A percentile compares a stretch with the other conserved stretches of the same genome.
phyloP scores from a whole-genome alignment of 2,113 vertebrate species.

The Geococcyx californianus region DNA sequence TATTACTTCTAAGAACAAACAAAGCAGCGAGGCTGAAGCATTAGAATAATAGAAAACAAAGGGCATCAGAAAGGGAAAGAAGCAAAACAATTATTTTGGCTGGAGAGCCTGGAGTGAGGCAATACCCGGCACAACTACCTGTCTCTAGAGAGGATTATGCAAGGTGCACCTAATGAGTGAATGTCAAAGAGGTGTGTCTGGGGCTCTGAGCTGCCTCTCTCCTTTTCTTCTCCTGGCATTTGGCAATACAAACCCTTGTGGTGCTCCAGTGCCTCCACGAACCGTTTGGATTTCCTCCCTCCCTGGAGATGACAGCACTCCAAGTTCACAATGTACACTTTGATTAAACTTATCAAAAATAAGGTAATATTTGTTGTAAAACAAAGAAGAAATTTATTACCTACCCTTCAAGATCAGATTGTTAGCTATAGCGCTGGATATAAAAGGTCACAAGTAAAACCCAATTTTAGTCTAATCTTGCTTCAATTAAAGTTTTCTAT shows the following conservation, averaged over 20 bases:
- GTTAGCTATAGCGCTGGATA: not conserved
- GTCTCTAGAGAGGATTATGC: not conserved
- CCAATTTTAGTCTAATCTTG: slow-evolving; percentile 5
- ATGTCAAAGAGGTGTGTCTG: not conserved
- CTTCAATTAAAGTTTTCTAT: slow-evolving; percentile 35
- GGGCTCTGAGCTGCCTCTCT: not conserved
- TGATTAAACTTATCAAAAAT: not conserved
- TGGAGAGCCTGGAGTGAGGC: not conserved
- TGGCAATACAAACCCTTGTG: not conserved
- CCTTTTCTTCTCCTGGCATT: not conserved
- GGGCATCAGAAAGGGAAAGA: not conserved
- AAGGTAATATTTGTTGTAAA: not conserved
- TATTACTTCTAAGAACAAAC: not conserved
- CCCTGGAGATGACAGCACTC: not conserved
- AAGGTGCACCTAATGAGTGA: not conserved
- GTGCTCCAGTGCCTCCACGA: not conserved
- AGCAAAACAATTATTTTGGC: not conserved
- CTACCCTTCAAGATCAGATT: not conserved
- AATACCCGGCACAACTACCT: not conserved
- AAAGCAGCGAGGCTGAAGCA: not conserved
- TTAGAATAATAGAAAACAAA: not conserved
- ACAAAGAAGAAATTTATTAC: not conserved
- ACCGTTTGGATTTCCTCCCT: not conserved
- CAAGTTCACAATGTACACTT: not conserved
- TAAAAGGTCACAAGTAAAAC: slow-evolving; percentile 40